Percentiles rank a stretch among this genome's conserved stretches.
phyloP scores from a whole-genome alignment of 64 coral and sea anemone genomes.

The Orbicella faveolata region DNA sequence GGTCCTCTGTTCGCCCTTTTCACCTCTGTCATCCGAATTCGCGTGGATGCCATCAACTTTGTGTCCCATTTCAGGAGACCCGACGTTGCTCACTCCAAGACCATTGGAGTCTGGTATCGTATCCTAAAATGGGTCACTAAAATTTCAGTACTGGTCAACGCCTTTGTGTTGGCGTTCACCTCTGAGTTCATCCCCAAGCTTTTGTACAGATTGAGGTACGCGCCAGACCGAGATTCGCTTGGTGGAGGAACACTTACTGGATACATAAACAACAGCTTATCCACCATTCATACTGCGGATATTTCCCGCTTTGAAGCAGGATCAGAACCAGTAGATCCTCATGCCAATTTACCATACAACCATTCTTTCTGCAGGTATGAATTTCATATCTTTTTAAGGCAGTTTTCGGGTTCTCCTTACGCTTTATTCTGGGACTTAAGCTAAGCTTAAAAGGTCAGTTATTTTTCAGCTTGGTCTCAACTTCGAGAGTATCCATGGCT shows the following conservation, averaged over 20 bases:
- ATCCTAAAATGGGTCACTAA: conserved; percentile 74
- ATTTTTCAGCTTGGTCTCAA: too few relatives aligned
- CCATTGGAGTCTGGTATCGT: conserved; percentile 84
- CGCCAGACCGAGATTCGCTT: conserved; percentile 11
- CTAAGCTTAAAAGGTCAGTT: too few relatives aligned
- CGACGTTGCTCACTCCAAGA: conserved; percentile 56
- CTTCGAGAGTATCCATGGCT: too few relatives aligned
- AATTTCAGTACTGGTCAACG: conserved; percentile 78
- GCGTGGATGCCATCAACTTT: conserved; percentile 91
- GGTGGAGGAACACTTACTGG: conserved; percentile 40
- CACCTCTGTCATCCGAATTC: conserved; percentile 65
- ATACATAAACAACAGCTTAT: conserved; percentile 65
- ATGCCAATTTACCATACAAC: conserved; percentile 54
- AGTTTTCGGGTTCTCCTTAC: too few relatives aligned
- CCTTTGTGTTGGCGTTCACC: conserved; percentile 82
- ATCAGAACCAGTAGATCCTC: conserved; percentile 38
- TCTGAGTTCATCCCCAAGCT: conserved; percentile 87
- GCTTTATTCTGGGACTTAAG: too few relatives aligned
- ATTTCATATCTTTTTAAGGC: too few relatives aligned
- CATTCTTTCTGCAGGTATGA: conserved; percentile 22
- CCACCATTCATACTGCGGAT: conserved; percentile 28
- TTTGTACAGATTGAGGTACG: conserved; percentile 47
- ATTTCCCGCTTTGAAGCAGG: conserved; percentile 29
- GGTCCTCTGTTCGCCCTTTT: conserved; percentile 79
- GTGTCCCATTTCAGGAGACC: conserved; percentile 86